Base-by-base conservation (phyloP, 2,113 vertebrate species). In the Pyxicephalus adspersus region DNA sequence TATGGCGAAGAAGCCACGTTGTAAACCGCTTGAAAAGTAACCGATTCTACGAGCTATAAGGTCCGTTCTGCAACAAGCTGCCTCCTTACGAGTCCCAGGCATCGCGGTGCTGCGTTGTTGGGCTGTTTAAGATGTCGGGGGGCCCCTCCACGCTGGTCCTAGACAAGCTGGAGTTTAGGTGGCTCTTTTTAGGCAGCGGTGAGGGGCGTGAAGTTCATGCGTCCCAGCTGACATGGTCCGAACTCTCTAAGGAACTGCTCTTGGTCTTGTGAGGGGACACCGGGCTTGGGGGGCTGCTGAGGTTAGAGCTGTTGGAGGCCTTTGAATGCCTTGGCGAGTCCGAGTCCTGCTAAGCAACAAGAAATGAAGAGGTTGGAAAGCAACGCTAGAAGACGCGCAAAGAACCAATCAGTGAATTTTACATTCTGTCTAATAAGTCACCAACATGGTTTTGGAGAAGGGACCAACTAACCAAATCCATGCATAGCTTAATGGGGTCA, bases 231-330 rank as follows among this genome's bases (percentile, higher is more conserved):
- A 95, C 94, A 1, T 94, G 96, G 87, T 99, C 96, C 67, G 97
- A 95, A 91, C 96, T 98, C 94, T 98, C 98, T 89, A 99, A 86
- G 34, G 97, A 97, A 83, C 98, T 94, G 88, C 95, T 96, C 94
- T 98, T 98, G 91, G 96, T 95, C 91, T 98, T 98, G 90, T 95
- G 96, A 73, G 97, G 98, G 45, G 97, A 98, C 79, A 94, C 89
- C 0, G 97, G 98, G 87, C 97, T 99, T 55, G 97, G 97, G 6
- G 98, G 98, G 89, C 98, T 98, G 94, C 98, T 99, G 92, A 99
- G 95, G 90, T 97, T 98, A 87, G 98, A 99, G 89, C 98, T 99
- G 93, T 98, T 99, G 2, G 98, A 99, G 74, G 98, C 98, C 0
- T 97, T 98, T 61, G 98, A 99, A 88, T 98, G 98, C 80, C 97